phyloP scores from a whole-genome alignment of 2,797 vertebrate species.

The Caiman crocodilus region DNA sequence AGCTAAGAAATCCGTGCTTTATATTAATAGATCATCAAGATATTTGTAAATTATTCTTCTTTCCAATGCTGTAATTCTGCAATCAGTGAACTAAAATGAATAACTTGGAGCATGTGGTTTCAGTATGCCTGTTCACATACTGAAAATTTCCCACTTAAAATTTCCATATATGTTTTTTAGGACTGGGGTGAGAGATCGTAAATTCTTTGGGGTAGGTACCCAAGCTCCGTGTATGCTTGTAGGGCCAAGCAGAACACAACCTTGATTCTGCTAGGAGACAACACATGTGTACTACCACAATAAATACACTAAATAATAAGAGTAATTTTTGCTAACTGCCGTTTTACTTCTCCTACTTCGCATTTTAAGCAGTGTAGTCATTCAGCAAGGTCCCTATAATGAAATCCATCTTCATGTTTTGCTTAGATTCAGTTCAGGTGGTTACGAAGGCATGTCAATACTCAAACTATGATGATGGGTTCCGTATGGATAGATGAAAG shows the following conservation, averaged over 20 bases:
- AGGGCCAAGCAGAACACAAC: neutral
- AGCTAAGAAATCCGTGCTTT: neutral
- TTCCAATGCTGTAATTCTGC: neutral
- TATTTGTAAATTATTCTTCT: slow-evolving; percentile 17
- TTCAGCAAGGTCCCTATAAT: neutral
- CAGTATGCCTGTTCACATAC: neutral
- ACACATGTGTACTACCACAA: neutral
- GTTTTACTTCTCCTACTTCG: fast-evolving
- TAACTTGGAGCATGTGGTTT: neutral
- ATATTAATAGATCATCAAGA: neutral
- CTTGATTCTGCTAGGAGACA: neutral
- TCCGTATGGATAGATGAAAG: neutral
- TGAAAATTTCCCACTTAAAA: fast-evolving
- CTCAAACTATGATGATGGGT: neutral
- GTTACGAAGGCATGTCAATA: neutral
- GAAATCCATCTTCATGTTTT: neutral
- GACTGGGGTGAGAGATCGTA: neutral
- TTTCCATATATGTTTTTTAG: neutral
- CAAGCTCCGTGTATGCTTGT: neutral
- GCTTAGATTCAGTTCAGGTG: neutral
- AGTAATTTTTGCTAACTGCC: neutral
- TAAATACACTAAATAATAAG: neutral
- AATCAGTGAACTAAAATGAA: neutral
- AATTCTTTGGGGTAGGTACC: neutral
- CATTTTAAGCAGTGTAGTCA: neutral